Percentiles rank a stretch among this genome's conserved stretches.
These are phyloP conservation scores for Pongo pygmaeus DNA, from an alignment of 2,113 vertebrate genomes.

Conservation along the genomic window DNA sequence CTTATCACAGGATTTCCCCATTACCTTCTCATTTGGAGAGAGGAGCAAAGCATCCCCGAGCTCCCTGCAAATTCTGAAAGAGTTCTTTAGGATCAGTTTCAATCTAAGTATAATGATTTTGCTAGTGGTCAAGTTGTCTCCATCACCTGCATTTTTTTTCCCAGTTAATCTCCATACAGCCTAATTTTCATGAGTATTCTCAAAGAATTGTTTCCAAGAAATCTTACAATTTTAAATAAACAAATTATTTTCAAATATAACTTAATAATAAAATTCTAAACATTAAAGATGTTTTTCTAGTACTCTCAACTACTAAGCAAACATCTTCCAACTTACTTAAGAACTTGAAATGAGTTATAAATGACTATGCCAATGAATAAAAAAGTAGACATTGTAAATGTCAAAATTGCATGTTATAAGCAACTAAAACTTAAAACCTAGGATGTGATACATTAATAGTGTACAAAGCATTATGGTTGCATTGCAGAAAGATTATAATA, in stretches of 20 bases:
- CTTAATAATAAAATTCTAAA: conserved; percentile 16
- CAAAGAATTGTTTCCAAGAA: background rate
- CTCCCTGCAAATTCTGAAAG: background rate
- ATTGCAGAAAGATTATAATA: background rate
- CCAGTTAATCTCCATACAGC: background rate
- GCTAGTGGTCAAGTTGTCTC: background rate
- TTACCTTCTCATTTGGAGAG: background rate
- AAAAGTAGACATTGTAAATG: background rate
- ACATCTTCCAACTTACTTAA: background rate
- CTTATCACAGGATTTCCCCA: background rate
- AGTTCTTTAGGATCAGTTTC: background rate
- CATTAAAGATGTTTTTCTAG: background rate
- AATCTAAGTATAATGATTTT: background rate
- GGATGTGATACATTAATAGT: background rate
- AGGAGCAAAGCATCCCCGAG: background rate
- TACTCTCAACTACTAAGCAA: background rate
- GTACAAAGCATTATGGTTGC: background rate
- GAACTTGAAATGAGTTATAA: background rate
- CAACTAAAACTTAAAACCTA: background rate
- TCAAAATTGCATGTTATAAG: background rate
- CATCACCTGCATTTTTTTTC: background rate
- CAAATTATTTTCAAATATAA: background rate
- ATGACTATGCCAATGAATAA: background rate
- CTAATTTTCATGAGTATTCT: background rate
- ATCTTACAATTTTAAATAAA: background rate